A percentile compares a stretch with the other conserved stretches of the same genome.
phyloP scores from a whole-genome alignment of 2,888 invertebrate species.

The Griposia aprilina region DNA sequence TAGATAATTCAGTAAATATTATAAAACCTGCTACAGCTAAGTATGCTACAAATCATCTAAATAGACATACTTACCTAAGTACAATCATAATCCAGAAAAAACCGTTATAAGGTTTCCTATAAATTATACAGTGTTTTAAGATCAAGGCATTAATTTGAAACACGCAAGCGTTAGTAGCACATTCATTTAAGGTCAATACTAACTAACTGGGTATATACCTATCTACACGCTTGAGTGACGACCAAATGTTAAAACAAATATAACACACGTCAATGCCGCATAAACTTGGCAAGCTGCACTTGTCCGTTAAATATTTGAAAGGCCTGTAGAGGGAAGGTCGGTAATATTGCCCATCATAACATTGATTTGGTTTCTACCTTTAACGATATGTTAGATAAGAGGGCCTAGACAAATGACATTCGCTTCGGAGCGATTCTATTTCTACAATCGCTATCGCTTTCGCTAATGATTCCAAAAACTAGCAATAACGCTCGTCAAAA shows the following conservation, averaged over 20 bases:
- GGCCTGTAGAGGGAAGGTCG: constrained; percentile 52
- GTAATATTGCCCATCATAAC: constrained; percentile 31
- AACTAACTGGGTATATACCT: constrained; percentile 38
- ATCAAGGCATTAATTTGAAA: constrained; percentile 66
- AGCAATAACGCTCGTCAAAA: too few relatives aligned
- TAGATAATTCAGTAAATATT: constrained; percentile 35
- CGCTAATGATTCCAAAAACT: too few relatives aligned
- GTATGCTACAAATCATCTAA: constrained; percentile 26
- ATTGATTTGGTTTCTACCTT: constrained; percentile 19
- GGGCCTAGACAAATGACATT: too few relatives aligned
- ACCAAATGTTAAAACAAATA: constrained; percentile 66
- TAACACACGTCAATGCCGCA: constrained; percentile 69
- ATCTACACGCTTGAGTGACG: constrained; percentile 50
- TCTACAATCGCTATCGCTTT: too few relatives aligned
- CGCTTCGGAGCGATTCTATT: too few relatives aligned
- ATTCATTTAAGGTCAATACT: constrained; percentile 61
- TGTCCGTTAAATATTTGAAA: constrained; percentile 64
- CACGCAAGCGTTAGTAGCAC: constrained; percentile 58
- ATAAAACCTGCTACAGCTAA: constrained; percentile 5
- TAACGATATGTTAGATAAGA: background rate
- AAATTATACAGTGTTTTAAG: constrained; percentile 62
- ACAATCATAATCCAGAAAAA: constrained; percentile 30
- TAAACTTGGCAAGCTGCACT: constrained; percentile 68
- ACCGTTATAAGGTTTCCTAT: constrained; percentile 56
- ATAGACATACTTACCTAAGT: constrained; percentile 9